These are phyloP conservation scores for Yasuhikotakia modesta DNA, from an alignment of 2,797 vertebrate species.

Conservation along the genomic window DNA sequence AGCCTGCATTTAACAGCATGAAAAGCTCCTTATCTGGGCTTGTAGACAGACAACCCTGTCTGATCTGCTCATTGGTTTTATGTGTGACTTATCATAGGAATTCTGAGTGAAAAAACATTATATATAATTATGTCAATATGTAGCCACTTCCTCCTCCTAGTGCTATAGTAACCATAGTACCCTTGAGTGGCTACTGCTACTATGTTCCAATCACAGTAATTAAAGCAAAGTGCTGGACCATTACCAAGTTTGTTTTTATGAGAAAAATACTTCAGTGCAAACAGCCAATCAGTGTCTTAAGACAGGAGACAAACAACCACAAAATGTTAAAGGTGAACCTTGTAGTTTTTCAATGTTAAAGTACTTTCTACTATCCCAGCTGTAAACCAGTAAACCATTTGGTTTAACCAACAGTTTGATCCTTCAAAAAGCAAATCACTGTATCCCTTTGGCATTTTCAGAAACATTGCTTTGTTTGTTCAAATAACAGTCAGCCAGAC, in stretches of 20 bases:
- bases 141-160: constrained; percentile 58
- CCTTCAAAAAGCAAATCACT: no score
- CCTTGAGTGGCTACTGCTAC: constrained; percentile 59
- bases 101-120: neutral
- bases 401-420: no score
- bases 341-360: neutral
- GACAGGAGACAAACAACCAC: constrained; percentile 46
- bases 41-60: constrained; percentile 6
- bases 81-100: neutral
- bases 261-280: constrained; percentile 29
- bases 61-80: neutral
- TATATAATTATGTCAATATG: constrained; percentile 46
- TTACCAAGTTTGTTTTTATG: constrained; percentile 20
- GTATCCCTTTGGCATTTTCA: no score
- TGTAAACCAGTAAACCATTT: no score
- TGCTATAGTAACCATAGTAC: constrained; percentile 43
- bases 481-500: no score
- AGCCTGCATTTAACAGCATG: neutral
- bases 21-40: constrained; percentile 9
- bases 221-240: constrained; percentile 48
- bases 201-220: constrained; percentile 60
- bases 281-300: constrained; percentile 3
- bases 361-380: no score
- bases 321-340: neutral
- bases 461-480: no score